phyloP scores from a whole-genome alignment of 2,797 vertebrate species.

The Harpagifer antarcticus region DNA sequence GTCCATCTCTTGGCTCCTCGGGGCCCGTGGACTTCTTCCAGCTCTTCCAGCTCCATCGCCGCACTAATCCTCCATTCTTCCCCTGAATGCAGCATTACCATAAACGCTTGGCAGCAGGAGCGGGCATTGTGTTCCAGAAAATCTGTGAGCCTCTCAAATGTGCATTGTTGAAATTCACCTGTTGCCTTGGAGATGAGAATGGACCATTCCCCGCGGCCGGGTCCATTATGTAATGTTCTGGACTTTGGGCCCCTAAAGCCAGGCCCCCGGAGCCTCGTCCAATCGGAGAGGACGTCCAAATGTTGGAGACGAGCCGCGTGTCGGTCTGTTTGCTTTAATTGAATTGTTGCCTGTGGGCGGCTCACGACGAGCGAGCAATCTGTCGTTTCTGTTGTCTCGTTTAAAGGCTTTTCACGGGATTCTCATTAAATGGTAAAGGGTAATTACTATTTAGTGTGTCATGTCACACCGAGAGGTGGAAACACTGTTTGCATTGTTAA shows the following conservation, averaged over 20 bases:
- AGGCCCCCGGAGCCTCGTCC: conserved; percentile 36
- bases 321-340: conserved; percentile 60
- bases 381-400: conserved; percentile 48
- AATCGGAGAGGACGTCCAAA: conserved; percentile 51
- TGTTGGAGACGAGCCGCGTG: conserved; percentile 23
- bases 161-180: conserved; percentile 77
- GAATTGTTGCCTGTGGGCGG: conserved; percentile 65
- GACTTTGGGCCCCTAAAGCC: conserved; percentile 57
- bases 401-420: conserved; percentile 37
- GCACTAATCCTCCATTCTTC: conserved; percentile 80
- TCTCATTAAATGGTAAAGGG: neutral
- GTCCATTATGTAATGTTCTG: conserved; percentile 66
- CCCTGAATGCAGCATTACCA: conserved; percentile 79
- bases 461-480: neutral
- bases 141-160: conserved; percentile 68
- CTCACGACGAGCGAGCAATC: conserved; percentile 47
- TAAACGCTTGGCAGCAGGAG: conserved; percentile 75
- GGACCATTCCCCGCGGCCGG: conserved; percentile 47
- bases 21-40: conserved; percentile 41
- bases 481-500: neutral
- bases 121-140: conserved; percentile 71
- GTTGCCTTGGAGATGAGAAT: conserved; percentile 70
- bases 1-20: conserved; percentile 29
- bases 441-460: neutral
- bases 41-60: conserved; percentile 71